Evolutionary conservation across 1,140 invertebrate genomes (phyloP).

Genomic region (Micrasema minimum): DNA sequence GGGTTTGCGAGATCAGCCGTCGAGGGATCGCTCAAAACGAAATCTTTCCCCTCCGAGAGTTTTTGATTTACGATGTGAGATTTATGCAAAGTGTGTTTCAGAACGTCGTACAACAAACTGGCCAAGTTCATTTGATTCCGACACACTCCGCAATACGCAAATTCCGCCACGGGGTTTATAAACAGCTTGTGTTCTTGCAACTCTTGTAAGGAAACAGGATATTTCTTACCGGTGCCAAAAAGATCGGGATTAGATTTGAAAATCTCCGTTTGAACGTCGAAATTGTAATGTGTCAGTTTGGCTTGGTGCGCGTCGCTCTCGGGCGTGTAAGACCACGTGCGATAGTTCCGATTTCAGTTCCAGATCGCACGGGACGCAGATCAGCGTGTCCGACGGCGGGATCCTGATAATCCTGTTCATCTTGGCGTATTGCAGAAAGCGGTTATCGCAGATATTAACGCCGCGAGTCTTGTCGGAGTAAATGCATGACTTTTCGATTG

Average conservation of each 20-base stretch:
- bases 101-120: neutral
- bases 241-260: neutral
- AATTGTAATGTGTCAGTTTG: neutral
- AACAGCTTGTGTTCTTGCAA: neutral
- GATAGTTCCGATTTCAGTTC: neutral
- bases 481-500: neutral
- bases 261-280: neutral
- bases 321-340: neutral
- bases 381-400: neutral
- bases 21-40: neutral
- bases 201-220: neutral
- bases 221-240: neutral
- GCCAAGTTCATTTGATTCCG: neutral
- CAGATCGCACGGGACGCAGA: slow-evolving; percentile 8
- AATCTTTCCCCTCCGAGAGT: neutral
- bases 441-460: neutral
- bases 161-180: slow-evolving; percentile 1
- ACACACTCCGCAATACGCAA: slow-evolving; percentile 14
- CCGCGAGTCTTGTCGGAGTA: neutral
- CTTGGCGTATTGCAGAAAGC: neutral
- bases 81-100: neutral
- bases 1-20: neutral
- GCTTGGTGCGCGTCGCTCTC: neutral
- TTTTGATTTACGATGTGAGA: neutral
- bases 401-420: neutral